These are phyloP conservation scores for Elachura formosa DNA, from an alignment of 2,113 vertebrate species.

Conservation along the genomic window DNA sequence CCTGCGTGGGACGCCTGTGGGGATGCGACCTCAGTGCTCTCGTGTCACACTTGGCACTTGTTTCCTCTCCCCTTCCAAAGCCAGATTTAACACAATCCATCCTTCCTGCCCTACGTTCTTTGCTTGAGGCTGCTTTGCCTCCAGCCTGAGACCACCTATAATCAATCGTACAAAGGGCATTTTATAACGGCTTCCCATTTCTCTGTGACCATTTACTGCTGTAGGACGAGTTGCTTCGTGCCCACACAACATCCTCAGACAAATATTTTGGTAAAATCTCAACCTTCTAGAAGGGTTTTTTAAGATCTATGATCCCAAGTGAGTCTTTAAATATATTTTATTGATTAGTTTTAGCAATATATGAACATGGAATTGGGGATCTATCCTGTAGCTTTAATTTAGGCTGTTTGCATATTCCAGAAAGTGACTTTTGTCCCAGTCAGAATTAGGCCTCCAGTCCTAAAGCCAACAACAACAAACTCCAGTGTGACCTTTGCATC, in stretches of 20 bases:
- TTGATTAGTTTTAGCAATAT: neutral
- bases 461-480: neutral
- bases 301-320: neutral
- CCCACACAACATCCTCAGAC: neutral
- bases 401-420: neutral
- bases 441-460: neutral
- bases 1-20: neutral
- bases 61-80: neutral
- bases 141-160: neutral
- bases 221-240: neutral
- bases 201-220: neutral
- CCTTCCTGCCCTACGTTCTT: neutral
- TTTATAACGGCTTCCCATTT: neutral
- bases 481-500: neutral
- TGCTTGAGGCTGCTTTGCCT: neutral
- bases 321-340: neutral
- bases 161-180: no score
- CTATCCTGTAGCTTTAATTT: neutral
- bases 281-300: neutral
- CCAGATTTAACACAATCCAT: neutral
- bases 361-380: neutral
- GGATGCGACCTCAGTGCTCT: accelerated
- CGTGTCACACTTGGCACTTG: neutral
- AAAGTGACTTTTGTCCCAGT: neutral
- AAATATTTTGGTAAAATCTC: neutral